Base-by-base conservation (phyloP, 2,888 invertebrate genomes). In the Eucera pruinosa region DNA sequence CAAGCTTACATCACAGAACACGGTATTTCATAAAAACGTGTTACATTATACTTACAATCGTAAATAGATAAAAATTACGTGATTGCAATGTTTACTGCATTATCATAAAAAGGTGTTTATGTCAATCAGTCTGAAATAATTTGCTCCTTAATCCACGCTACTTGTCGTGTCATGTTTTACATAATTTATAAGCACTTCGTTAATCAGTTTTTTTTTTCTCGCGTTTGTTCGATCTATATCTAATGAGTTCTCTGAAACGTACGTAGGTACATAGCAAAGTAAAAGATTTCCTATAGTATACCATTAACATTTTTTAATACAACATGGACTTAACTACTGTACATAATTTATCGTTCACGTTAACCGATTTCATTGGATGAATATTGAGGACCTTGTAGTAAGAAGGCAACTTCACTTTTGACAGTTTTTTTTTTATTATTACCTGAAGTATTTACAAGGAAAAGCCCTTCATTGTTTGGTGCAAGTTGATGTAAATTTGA, bases 191-290 rank as follows among this genome's bases (percentile, higher is more conserved):
- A 61, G 23, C 23, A 48, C 20, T 23, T 36, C 47, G 33, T 48
- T 27, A 52, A 50, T 52, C 5, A 65, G 33, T n/a, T n/a, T n/a
- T 23, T 43, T 45, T 20, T 62, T 65, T 6, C 18, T 13, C 47
- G 4, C 3, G 13, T 30, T 3, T 11, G 7, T 20, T 25, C 43
- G 6, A 43, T 27, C 25, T 45, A 11, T 15, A 3, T 27, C 15
- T 11, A 18, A 47, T 30, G 25, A 48, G 6, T 20, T 30, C 15
- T 23, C 54, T 13, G 11, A 30, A 55, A 23, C 6, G n/a, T n/a
- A n/a, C n/a, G n/a, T 23, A 23, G 25, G 0, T 36, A 15, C 20
- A 15, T 20, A 20, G 36, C 2, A 2, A 15, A 39, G 15, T 55
- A 13, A 15, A 55, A 55, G 15, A 0, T 7, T 7, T 6, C 18